phyloP scores from a whole-genome alignment of 2,888 invertebrate genomes.

The Yponomeuta cagnagella region DNA sequence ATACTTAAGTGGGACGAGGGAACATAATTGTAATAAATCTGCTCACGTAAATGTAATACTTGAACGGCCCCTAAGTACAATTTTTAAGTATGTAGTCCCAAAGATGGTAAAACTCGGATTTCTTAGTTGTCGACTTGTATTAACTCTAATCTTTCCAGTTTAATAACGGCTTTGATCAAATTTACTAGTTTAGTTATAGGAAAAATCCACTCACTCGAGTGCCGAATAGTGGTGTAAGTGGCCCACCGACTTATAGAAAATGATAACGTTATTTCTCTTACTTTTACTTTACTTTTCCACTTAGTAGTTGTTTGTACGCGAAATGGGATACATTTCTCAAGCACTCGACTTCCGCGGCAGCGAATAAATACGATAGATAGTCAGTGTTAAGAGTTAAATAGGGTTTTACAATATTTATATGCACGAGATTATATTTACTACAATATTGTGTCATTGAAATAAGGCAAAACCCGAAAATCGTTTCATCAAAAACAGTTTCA shows the following conservation, averaged over 20 bases:
- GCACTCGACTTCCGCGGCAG: background rate
- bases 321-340: conserved; percentile 18
- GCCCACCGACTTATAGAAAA: background rate
- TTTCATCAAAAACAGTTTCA: no score
- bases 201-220: background rate
- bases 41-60: no score
- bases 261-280: conserved; percentile 5
- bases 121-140: background rate
- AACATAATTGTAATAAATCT: no score
- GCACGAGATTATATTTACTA: no score
- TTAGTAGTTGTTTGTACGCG: conserved; percentile 10
- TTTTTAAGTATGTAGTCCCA: background rate
- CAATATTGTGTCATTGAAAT: no score
- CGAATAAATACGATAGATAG: background rate
- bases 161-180: background rate
- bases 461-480: no score
- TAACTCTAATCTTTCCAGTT: no score
- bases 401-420: background rate
- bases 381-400: background rate
- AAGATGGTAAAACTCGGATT: background rate
- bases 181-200: background rate
- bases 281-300: background rate
- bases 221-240: background rate
- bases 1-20: no score
- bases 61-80: no score